Evolutionary conservation across 2,797 vertebrate genomes (phyloP), one percentile per base, ranked within the genome.

Genomic region (Spinus olivaceus): DNA sequence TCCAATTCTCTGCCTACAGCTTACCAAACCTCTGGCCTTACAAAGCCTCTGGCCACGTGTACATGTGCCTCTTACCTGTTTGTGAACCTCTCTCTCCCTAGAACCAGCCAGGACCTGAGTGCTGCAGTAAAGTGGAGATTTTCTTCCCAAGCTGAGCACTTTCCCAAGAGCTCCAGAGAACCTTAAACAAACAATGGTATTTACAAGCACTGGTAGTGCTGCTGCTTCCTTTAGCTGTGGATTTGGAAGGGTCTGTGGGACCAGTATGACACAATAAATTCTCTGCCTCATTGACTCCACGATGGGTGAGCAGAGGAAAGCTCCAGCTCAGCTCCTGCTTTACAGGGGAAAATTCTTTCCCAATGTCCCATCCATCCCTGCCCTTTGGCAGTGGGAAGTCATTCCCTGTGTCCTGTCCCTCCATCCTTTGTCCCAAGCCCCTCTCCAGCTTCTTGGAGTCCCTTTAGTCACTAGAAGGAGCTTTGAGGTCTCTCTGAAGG

Each of bases 21-120:
- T 57, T 57, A 64, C 18, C 70, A 53, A 83, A 25, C 8, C 25
- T 8, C 81, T 47, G 49, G 13, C 25, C 7, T 56, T 57, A 67
- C 13, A 80, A 57, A 83, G 25, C 9, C 25, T 9, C 81, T 49
- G 49, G 5, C 25, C 6, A 2, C 0, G 0, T 16, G 46, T 25
- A 23, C 16, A 5, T 2, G 22, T 69, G 44, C 23, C 12, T 44
- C 61, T 64, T 5, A 47, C 53, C n/a, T 81, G 18, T 21, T 53
- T 59, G 85, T 71, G 71, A 63, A 54, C 22, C 41, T 74, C 39
- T 87, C 37, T 91, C 57, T 39, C n/a, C 9, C 8, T 9, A 87
- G 79, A 84, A 44, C 30, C n/a, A 84, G 42, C 28, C 22, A 8
- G 51, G 47, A 89, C 10, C 30, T 0, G 1, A 61, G 27, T 0